phyloP scores from a whole-genome alignment of 2,888 invertebrate genomes.

The Hirtodrosophila confusa region DNA sequence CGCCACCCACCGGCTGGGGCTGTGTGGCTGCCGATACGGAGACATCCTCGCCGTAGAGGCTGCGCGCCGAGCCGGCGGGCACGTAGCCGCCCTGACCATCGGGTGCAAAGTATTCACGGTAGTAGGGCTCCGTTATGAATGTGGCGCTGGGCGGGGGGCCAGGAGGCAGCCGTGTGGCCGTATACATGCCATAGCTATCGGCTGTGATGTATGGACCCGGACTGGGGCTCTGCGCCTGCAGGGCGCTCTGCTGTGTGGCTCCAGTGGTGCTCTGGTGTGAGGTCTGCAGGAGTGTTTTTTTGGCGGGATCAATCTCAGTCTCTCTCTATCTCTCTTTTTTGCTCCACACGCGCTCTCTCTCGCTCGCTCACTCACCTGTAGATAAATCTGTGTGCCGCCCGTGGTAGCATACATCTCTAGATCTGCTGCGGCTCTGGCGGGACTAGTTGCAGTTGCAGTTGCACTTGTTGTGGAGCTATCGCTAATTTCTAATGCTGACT shows the following conservation, averaged over 20 bases:
- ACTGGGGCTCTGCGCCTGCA: constrained; percentile 84
- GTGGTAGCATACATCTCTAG: constrained; percentile 84
- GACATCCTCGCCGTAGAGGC: constrained; percentile 83
- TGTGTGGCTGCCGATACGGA: constrained; percentile 80
- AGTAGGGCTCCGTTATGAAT: constrained; percentile 90
- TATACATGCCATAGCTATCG: constrained; percentile 84
- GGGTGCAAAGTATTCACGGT: constrained; percentile 90
- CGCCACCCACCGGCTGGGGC: constrained; percentile 71
- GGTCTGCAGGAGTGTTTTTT: constrained; percentile 59
- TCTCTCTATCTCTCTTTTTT: constrained; percentile 15
- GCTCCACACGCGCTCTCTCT: too few species aligned
- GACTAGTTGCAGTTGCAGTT: constrained; percentile 56
- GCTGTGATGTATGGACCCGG: constrained; percentile 84
- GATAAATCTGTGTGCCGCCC: constrained; percentile 85
- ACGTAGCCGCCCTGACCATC: constrained; percentile 84
- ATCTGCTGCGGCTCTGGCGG: constrained; percentile 49
- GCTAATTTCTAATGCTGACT: constrained; percentile 72
- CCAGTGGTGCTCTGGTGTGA: constrained; percentile 64
- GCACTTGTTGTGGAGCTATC: constrained; percentile 48
- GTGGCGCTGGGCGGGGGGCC: constrained; percentile 84
- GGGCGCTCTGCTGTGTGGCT: constrained; percentile 70
- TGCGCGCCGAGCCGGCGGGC: constrained; percentile 80
- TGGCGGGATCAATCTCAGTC: constrained; percentile 31
- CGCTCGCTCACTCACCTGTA: constrained; percentile 82
- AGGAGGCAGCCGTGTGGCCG: constrained; percentile 81